phyloP scores from a whole-genome alignment of 2,888 invertebrate species.

The Ophion slaviceki region DNA sequence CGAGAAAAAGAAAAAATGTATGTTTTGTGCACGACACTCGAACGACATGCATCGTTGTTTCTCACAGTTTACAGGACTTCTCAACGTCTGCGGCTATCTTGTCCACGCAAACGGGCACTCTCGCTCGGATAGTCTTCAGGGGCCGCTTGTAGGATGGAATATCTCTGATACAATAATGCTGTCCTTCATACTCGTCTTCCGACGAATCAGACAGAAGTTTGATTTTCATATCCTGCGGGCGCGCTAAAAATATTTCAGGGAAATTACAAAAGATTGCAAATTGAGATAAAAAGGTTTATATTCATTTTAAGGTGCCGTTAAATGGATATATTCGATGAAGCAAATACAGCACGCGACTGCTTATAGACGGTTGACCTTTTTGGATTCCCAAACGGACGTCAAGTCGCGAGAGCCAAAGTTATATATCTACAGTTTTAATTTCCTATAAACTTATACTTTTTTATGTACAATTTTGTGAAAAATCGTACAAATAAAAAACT shows the following conservation, averaged over 20 bases:
- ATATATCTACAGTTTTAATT: too few relatives aligned
- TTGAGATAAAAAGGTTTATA: too few relatives aligned
- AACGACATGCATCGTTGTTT: neutral
- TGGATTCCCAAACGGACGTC: too few relatives aligned
- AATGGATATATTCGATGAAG: too few relatives aligned
- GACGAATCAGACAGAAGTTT: neutral
- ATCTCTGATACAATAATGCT: neutral
- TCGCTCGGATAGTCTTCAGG: neutral
- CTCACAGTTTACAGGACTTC: neutral
- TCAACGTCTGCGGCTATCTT: neutral
- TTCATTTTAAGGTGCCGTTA: too few relatives aligned
- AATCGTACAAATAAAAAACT: too few relatives aligned
- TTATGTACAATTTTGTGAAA: too few relatives aligned
- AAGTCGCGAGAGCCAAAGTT: too few relatives aligned
- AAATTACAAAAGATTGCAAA: neutral
- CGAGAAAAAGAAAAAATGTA: neutral
- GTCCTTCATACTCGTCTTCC: neutral
- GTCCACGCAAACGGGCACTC: neutral
- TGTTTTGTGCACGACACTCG: neutral
- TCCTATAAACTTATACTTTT: too few relatives aligned
- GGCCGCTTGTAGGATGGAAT: neutral
- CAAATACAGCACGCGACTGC: too few relatives aligned
- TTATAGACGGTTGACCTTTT: too few relatives aligned
- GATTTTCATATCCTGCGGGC: neutral
- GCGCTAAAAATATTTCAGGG: neutral